Percentiles rank a stretch among this genome's conserved stretches.
Evolutionary conservation across 2,113 vertebrate species (phyloP).

Genomic region (Petrocephalus zakoni): DNA sequence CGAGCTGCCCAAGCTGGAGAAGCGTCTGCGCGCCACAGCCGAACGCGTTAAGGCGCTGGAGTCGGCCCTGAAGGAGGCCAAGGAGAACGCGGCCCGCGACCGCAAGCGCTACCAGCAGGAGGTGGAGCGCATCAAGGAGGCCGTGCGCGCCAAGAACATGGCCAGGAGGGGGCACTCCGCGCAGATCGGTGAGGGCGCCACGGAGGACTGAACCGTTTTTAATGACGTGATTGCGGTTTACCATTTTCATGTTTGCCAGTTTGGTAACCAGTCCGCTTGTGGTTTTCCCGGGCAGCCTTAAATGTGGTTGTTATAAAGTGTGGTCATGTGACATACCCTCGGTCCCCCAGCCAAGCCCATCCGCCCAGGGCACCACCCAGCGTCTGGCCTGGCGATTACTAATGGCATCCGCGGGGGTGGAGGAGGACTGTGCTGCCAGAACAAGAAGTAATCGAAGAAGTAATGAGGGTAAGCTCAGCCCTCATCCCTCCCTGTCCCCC

Average conservation of each 20-base stretch:
- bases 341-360: constrained; percentile 73
- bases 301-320: neutral
- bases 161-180: constrained; percentile 29
- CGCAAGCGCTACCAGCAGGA: constrained; percentile 60
- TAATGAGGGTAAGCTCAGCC: neutral
- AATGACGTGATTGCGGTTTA: no score
- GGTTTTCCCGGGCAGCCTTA: neutral
- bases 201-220: no score
- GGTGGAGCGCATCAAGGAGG: constrained; percentile 83
- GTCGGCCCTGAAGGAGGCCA: constrained; percentile 77
- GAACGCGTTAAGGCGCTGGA: constrained; percentile 82
- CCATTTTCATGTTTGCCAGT: no score
- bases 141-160: constrained; percentile 43
- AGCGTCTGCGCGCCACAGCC: constrained; percentile 76
- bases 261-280: no score
- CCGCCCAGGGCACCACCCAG: constrained; percentile 74
- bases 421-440: constrained; percentile 54
- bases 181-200: constrained; percentile 50
- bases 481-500: neutral
- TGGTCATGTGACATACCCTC: neutral
- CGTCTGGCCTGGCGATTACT: constrained; percentile 65
- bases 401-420: constrained; percentile 65
- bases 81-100: constrained; percentile 74
- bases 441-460: constrained; percentile 58
- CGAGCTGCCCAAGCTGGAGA: constrained; percentile 84